These are phyloP conservation scores for Napeogenes inachia DNA, from an alignment of 2,888 invertebrate genomes.

Conservation along the genomic window DNA sequence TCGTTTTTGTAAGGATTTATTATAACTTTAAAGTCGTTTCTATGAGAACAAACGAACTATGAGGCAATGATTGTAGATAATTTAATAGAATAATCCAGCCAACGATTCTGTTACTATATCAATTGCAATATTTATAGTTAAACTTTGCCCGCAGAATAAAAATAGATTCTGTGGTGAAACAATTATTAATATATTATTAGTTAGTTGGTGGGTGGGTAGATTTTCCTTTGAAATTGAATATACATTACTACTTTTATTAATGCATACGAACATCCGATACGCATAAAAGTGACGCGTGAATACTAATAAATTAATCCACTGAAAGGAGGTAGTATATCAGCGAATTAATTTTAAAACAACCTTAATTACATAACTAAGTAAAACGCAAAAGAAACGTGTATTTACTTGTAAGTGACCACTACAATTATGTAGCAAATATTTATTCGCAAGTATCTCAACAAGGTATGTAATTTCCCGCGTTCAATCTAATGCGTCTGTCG, in stretches of 20 bases:
- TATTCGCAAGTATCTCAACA: conserved; percentile 60
- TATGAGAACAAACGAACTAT: conserved; percentile 24
- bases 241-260: too few relatives aligned
- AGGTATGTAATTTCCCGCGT: conserved; percentile 69
- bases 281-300: too few relatives aligned
- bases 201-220: neutral
- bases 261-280: too few relatives aligned
- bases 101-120: conserved; percentile 12
- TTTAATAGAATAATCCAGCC: conserved; percentile 15
- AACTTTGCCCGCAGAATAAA: neutral
- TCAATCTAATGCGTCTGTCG: conserved; percentile 65
- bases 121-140: conserved; percentile 8
- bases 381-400: conserved; percentile 22
- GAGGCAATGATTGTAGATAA: conserved; percentile 22
- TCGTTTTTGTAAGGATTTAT: conserved; percentile 29
- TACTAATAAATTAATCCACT: too few relatives aligned
- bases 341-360: too few relatives aligned
- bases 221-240: neutral
- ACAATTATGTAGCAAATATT: conserved; percentile 66
- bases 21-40: conserved; percentile 28
- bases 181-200: neutral
- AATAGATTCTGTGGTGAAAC: conserved; percentile 1
- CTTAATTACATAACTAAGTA: neutral
- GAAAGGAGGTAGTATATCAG: too few relatives aligned
- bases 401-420: conserved; percentile 41